Base-by-base conservation (phyloP, 2,113 vertebrate genomes). In the Chamaetylas fuelleborni region DNA sequence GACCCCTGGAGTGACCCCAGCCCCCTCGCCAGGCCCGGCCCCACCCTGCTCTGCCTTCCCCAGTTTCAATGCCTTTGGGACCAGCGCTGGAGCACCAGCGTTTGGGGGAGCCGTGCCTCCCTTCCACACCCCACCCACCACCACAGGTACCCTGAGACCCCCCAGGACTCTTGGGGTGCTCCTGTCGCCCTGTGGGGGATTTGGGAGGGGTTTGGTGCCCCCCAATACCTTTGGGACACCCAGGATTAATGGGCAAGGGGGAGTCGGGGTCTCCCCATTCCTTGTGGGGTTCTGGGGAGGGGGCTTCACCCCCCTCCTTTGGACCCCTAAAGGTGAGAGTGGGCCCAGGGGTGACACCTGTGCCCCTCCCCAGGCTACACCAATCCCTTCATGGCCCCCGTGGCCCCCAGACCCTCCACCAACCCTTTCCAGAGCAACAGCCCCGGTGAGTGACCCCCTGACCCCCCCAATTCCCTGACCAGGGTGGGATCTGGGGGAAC, bases 381-480 rank as follows among this genome's bases (percentile, higher is more conserved):
- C 66, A 83, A 83, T 67, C 81, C 81, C 20, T 83, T 83, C 67
- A 62, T 4, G 2, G 45, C 57, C 38, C 54, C 65, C 5, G 45
- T 29, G 43, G 25, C 36, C 66, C 66, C 56, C 66, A 71, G 80
- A 53, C 31, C 81, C 38, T 71, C 36, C 38, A 84, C 69, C 6
- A 85, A 74, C 58, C 81, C 81, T 12, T 85, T 74, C 42, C 50
- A 84, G 58, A 84, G 69, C 69, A n/a, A 28, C 5, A 11, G 81
- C 33, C 67, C 57, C 1, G 69, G 81, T 84, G 69, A 84, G 81
- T 38, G 69, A 38, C 8, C 14, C n/a, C 67, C 58, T 18, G 50
- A 11, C 11, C 8, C 15, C 19, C 54, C 17, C 25, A 8, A 2
- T 7, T 23, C 42, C 28, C 25, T 0, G 1, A 3, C 23, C 8